A percentile compares a stretch with the other conserved stretches of the same genome.
These are phyloP conservation scores for Stictonetta naevosa DNA, from an alignment of 2,113 vertebrate species.

Conservation along the genomic window DNA sequence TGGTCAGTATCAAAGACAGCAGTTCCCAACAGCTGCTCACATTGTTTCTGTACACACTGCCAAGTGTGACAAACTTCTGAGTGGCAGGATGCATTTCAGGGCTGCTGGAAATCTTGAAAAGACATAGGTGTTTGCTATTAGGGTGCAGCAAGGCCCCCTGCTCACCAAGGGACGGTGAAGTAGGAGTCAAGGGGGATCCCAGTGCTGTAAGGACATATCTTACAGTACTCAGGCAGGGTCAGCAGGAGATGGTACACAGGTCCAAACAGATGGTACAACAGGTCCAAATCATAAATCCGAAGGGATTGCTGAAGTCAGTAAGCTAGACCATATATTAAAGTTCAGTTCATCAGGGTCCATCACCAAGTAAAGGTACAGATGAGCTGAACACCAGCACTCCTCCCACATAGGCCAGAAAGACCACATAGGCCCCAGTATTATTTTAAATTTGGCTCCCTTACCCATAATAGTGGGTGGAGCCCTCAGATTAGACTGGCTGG, in stretches of 20 bases:
- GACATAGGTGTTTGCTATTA: not conserved
- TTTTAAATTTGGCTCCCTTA: not conserved
- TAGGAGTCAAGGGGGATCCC: not conserved
- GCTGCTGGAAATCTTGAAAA: not conserved
- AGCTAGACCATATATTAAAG: not conserved
- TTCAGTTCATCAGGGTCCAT: not conserved
- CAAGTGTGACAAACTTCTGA: not conserved
- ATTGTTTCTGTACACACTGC: not conserved
- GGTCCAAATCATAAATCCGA: not conserved
- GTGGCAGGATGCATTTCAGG: not conserved
- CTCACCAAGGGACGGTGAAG: not conserved
- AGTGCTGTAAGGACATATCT: not conserved
- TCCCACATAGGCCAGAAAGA: fast-evolving
- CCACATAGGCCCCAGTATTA: fast-evolving
- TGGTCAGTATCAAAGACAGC: not conserved
- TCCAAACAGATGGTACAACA: too few relatives aligned
- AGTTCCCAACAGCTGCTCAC: not conserved
- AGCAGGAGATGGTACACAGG: not conserved
- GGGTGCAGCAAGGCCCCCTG: not conserved
- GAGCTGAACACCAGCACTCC: fast-evolving
- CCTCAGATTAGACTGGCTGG: not conserved
- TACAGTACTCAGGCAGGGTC: not conserved
- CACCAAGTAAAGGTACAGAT: fast-evolving
- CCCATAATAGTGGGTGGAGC: fast-evolving
- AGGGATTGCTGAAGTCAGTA: not conserved